phyloP scores from a whole-genome alignment of 2,888 invertebrate species.

The Trachelus stipa region DNA sequence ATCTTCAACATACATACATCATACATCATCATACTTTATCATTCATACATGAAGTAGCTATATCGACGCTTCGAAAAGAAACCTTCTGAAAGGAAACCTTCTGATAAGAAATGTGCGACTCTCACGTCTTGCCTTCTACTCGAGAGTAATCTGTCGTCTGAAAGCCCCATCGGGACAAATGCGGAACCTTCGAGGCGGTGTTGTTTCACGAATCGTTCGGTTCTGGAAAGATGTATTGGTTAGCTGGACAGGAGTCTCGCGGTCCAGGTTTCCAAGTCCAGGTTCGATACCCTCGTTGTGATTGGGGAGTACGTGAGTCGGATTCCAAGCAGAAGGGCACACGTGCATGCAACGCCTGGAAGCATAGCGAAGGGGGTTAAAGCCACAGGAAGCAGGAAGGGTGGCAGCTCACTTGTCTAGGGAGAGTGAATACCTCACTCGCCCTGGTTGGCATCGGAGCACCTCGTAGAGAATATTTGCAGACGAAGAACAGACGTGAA shows the following conservation, averaged over 20 bases:
- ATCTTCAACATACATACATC: no score
- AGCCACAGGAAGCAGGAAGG: slow-evolving; percentile 7
- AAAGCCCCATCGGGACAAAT: slow-evolving; percentile 32
- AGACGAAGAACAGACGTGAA: neutral
- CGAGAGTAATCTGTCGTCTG: slow-evolving; percentile 31
- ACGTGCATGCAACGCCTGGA: slow-evolving; percentile 37
- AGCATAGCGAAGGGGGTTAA: slow-evolving; percentile 2
- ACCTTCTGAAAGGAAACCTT: neutral
- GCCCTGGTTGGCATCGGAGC: neutral
- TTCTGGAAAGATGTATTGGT: slow-evolving; percentile 30
- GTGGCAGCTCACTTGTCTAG: slow-evolving; percentile 3
- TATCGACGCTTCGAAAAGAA: neutral
- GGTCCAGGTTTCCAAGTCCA: slow-evolving; percentile 20
- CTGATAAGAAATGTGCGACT: neutral
- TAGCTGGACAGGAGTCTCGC: slow-evolving; percentile 37
- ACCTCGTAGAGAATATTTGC: slow-evolving; percentile 5
- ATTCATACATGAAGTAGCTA: neutral
- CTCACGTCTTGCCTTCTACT: neutral
- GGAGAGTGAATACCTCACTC: slow-evolving; percentile 6
- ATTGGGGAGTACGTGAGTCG: slow-evolving; percentile 46
- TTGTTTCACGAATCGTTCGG: slow-evolving; percentile 24
- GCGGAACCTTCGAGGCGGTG: slow-evolving; percentile 24
- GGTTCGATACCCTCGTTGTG: slow-evolving; percentile 44
- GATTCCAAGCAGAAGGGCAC: slow-evolving; percentile 37
- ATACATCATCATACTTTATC: no score